Conservation (phyloP, 2,113 vertebrate genomes). For the Phalacrocorax carbo region DNA sequence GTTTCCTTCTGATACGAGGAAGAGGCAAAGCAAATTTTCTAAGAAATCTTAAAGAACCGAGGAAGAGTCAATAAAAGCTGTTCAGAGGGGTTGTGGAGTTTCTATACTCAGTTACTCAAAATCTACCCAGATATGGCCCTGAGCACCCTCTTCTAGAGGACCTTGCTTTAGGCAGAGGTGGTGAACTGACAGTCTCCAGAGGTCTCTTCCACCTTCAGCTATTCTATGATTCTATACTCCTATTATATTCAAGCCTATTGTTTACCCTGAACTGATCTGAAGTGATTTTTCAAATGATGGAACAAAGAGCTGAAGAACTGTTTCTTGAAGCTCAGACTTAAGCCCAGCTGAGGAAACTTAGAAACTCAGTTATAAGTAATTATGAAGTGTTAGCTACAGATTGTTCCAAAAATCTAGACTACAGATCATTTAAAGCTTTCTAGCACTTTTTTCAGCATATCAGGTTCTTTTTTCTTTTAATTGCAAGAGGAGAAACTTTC, state of each 20-base stretch:
- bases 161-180: background rate
- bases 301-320: background rate
- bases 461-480: background rate
- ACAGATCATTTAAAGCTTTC: background rate
- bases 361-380: background rate
- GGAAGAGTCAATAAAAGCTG: background rate
- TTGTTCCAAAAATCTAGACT: background rate
- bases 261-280: background rate
- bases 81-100: background rate
- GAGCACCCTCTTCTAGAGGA: background rate
- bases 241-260: background rate
- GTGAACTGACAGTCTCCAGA: background rate
- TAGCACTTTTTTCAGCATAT: background rate
- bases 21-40: background rate
- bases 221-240: background rate
- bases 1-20: background rate
- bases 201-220: background rate
- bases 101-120: background rate
- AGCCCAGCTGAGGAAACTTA: background rate
- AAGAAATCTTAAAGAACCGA: background rate
- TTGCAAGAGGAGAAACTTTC: background rate
- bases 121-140: background rate
- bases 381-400: background rate
- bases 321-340: background rate
- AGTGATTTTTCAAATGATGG: background rate